Evolutionary conservation across 2,888 invertebrate species (phyloP).

Genomic region (Seira sanloemensis): DNA sequence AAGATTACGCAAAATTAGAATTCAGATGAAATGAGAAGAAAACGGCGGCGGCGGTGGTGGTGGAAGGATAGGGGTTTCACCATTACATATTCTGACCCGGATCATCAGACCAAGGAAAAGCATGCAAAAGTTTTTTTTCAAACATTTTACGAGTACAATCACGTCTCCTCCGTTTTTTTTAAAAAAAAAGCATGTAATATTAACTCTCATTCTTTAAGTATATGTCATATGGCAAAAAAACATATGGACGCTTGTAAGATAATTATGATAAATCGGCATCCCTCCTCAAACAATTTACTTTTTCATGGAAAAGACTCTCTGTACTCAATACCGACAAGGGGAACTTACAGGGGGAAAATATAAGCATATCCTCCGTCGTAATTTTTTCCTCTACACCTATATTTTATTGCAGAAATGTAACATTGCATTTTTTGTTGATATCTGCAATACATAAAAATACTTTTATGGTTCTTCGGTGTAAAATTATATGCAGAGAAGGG

Average conservation of each 20-base stretch:
- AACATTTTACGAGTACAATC: background rate
- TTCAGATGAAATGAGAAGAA: background rate
- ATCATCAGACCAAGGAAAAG: background rate
- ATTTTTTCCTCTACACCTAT: background rate
- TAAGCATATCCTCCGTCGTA: background rate
- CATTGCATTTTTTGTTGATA: background rate
- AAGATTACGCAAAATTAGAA: background rate
- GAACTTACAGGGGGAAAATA: too few relatives aligned
- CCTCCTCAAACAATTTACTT: constrained; percentile 24
- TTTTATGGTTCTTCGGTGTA: background rate
- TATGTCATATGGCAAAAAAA: background rate
- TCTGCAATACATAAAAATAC: background rate
- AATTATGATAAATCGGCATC: background rate
- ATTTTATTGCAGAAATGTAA: background rate
- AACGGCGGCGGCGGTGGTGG: too few relatives aligned
- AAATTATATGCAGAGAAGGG: background rate
- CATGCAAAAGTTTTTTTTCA: too few relatives aligned
- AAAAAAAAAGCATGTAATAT: background rate
- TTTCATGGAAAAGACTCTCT: constrained; percentile 40
- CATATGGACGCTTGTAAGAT: background rate
- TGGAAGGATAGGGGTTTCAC: too few relatives aligned
- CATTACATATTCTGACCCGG: background rate
- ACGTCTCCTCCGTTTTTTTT: background rate
- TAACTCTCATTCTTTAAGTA: background rate
- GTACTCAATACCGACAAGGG: too few relatives aligned